phyloP scores from a whole-genome alignment of 1,140 invertebrate genomes.

The Panagrolaimus sp. region DNA sequence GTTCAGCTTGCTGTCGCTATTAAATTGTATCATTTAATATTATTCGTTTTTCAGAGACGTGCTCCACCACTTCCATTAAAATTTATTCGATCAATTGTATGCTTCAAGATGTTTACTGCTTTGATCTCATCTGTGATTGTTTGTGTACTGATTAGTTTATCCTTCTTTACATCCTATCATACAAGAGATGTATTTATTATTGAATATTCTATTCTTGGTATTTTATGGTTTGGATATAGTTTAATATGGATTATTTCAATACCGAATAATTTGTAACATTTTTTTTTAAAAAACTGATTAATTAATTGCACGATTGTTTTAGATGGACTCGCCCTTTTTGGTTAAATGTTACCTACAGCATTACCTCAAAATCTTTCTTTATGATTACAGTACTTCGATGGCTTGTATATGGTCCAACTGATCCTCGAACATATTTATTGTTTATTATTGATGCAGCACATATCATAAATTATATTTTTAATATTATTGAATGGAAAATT shows the following conservation, averaged over 20 bases:
- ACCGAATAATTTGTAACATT: conserved; percentile 29
- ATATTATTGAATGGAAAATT: conserved; percentile 27
- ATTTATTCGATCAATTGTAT: conserved; percentile 14
- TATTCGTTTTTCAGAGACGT: not conserved
- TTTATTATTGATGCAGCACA: conserved; percentile 17
- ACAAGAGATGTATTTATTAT: conserved; percentile 14
- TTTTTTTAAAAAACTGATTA: no score
- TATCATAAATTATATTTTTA: conserved; percentile 24
- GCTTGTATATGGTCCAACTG: conserved; percentile 26
- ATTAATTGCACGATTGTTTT: conserved; percentile 14
- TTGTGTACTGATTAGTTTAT: conserved; percentile 1
- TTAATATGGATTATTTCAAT: conserved; percentile 24
- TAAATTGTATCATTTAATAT: not conserved
- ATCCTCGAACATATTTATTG: conserved; percentile 25
- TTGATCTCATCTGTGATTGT: conserved; percentile 1
- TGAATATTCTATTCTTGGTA: conserved; percentile 26
- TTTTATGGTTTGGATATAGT: conserved; percentile 30
- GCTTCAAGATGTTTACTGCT: conserved; percentile 4
- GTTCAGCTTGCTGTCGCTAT: no score
- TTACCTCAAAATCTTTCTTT: conserved; percentile 31
- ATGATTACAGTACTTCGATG: conserved; percentile 25
- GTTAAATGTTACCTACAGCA: conserved; percentile 19
- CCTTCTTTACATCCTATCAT: not conserved
- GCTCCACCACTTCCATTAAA: conserved; percentile 14
- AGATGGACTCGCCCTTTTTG: conserved; percentile 22